Base-by-base conservation (phyloP, 2,113 vertebrate species). In the Ophthalmolycus amberensis region DNA sequence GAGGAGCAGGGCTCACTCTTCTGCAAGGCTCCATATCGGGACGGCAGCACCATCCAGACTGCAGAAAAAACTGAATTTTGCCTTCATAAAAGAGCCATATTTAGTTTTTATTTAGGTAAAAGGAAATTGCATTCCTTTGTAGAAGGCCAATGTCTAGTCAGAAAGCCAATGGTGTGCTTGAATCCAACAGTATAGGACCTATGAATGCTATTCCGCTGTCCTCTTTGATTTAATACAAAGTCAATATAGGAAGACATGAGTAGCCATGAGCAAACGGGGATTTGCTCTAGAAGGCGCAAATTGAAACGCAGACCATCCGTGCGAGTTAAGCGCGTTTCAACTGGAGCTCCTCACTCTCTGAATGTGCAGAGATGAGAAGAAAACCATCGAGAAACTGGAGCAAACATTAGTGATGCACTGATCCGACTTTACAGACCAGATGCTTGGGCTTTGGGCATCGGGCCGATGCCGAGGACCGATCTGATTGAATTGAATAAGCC, bases 1-100 rank as follows among this genome's bases (percentile, higher is more conserved):
- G 89, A 90, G 77, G 42, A 9, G 62, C 18, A 2, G 76, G 38
- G 60, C 56, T 69, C 46, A 69, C 67, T 80, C 70, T 20, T 20
- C 20, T 82, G 37, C 44, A 56, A 11, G 34, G 37, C 68, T 63
- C 60, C 16, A 27, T 59, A 29, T 70, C 37, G 25, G 9, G 40
- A 66, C 68, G 56, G 44, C 48, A 22, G 10, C 68, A 34, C 44
- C 29, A 48, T 42, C 9, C 27, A 52, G 25, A 65, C 77, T 48
- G 38, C 20, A 46, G 15, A 32, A 37, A 58, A 71, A 58, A 1
- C 9, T 1, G 10, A 6, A 52, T 20, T 59, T 37, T 63, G 16
- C 15, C 22, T 1, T 34, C 15, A 3, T 12, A 58, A 62, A 44
- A 22, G 18, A 73, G 40, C 18, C 18, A 25, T 29, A 9, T 11